These are phyloP conservation scores for Tympanoctomys barrerae DNA, from an alignment of 2,797 vertebrate species.

Conservation along the genomic window DNA sequence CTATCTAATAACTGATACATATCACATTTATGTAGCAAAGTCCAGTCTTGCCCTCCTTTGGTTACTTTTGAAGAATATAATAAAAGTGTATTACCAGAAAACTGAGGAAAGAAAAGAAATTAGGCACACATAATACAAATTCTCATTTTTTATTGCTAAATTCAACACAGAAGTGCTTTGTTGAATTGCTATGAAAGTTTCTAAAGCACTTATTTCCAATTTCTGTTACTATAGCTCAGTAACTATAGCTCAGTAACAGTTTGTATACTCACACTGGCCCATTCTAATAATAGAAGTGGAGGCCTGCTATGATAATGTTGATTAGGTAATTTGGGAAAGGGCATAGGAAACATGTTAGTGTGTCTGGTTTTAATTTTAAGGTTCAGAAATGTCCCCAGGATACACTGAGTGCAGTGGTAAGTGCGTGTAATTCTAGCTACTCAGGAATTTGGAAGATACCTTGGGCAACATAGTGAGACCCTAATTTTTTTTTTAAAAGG, in stretches of 20 bases:
- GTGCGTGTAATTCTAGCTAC: neutral
- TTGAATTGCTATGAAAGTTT: constrained; percentile 8
- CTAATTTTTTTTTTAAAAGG: neutral
- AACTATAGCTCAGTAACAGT: neutral
- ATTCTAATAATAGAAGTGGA: neutral
- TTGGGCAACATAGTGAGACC: neutral
- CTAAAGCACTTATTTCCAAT: neutral
- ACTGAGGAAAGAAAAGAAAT: neutral
- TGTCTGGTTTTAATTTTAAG: constrained; percentile 10
- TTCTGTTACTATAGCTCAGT: neutral
- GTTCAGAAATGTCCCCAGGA: neutral
- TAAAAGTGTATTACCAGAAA: constrained; percentile 3
- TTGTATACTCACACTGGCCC: neutral
- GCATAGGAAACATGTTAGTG: neutral
- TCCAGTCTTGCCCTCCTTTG: too few relatives aligned
- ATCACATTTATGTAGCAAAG: neutral
- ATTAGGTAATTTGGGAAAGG: neutral
- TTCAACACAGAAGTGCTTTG: neutral
- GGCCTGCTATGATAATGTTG: neutral
- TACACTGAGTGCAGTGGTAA: neutral
- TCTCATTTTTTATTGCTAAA: neutral
- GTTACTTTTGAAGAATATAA: constrained; percentile 41
- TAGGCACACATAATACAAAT: neutral
- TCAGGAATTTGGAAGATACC: neutral
- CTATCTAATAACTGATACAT: neutral